Percentiles rank a stretch among this genome's conserved stretches.
phyloP scores from a whole-genome alignment of 1,140 invertebrate species.

The Drosophila tsacasi region DNA sequence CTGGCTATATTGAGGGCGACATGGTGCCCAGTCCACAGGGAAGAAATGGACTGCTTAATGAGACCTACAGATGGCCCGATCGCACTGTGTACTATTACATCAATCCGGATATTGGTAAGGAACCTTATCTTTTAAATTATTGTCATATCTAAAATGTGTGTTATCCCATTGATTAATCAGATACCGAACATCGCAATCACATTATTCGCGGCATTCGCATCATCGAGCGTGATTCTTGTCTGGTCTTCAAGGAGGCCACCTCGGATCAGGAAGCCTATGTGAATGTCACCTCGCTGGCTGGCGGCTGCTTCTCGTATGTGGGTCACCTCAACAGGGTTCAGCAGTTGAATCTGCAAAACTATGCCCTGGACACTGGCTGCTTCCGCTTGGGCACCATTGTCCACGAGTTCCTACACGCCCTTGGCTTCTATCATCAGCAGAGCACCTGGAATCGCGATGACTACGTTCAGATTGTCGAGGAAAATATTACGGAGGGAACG shows the following conservation, averaged over 20 bases:
- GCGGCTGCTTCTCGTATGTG: conserved; percentile 87
- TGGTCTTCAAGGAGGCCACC: conserved; percentile 56
- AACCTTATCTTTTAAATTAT: no score
- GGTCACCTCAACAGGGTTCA: conserved; percentile 86
- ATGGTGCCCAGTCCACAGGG: conserved; percentile 42
- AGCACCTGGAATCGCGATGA: conserved; percentile 89
- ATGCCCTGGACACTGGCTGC: conserved; percentile 79
- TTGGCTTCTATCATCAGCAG: conserved; percentile 91
- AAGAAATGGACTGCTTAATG: conserved; percentile 87
- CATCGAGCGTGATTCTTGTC: conserved; percentile 54
- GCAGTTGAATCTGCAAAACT: conserved; percentile 85
- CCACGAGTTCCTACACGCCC: conserved; percentile 89
- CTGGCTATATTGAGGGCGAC: conserved; percentile 69
- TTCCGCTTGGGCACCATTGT: conserved; percentile 86
- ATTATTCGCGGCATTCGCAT: conserved; percentile 53
- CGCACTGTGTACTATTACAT: conserved; percentile 88
- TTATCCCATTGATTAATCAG: conserved; percentile 30
- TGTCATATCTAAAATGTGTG: no score
- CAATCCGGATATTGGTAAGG: conserved; percentile 71
- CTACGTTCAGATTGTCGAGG: conserved; percentile 88
- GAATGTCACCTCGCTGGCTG: conserved; percentile 80
- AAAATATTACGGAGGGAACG: conserved; percentile 88
- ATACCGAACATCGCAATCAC: conserved; percentile 55
- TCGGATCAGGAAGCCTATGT: conserved; percentile 76
- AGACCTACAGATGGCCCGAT: conserved; percentile 87